Percentiles rank a stretch among this genome's conserved stretches.
These are phyloP conservation scores for Apomyelois bistriatella DNA, from an alignment of 2,888 invertebrate species.

Conservation along the genomic window DNA sequence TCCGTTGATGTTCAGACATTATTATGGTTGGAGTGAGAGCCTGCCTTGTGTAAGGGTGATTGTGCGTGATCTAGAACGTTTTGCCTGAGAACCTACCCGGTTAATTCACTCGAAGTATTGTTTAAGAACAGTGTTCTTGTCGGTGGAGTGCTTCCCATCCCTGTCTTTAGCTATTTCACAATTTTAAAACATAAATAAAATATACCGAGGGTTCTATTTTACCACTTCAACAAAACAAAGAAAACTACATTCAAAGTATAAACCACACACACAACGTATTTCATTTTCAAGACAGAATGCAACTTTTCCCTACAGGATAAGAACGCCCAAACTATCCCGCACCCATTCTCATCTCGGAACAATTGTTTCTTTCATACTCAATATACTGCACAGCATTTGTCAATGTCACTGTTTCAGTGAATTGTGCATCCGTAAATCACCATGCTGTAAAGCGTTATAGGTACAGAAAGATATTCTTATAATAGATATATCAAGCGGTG, in stretches of 20 bases:
- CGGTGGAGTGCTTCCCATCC: too few species aligned
- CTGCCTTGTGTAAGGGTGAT: too few species aligned
- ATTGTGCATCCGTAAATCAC: slow-evolving; percentile 51
- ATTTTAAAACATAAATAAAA: too few species aligned
- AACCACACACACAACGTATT: neutral
- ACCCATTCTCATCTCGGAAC: slow-evolving; percentile 7
- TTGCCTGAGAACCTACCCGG: too few species aligned
- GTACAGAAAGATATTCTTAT: slow-evolving; percentile 5
- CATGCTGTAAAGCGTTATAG: neutral
- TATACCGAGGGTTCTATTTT: neutral
- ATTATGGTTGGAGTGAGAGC: too few species aligned
- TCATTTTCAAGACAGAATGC: neutral
- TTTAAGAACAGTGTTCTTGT: too few species aligned
- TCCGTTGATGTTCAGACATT: too few species aligned
- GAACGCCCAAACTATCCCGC: neutral
- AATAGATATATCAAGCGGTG: too few species aligned
- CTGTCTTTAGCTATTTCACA: too few species aligned
- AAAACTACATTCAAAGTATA: neutral
- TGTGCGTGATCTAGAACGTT: too few species aligned
- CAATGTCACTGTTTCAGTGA: slow-evolving; percentile 45
- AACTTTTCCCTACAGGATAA: neutral
- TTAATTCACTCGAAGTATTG: too few species aligned
- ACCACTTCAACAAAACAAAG: neutral
- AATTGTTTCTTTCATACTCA: slow-evolving; percentile 30
- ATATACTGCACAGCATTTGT: slow-evolving; percentile 43